A percentile compares a stretch with the other conserved stretches of the same genome.
These are phyloP conservation scores for Anastatus disparis DNA, from an alignment of 1,140 invertebrate genomes.

Conservation along the genomic window DNA sequence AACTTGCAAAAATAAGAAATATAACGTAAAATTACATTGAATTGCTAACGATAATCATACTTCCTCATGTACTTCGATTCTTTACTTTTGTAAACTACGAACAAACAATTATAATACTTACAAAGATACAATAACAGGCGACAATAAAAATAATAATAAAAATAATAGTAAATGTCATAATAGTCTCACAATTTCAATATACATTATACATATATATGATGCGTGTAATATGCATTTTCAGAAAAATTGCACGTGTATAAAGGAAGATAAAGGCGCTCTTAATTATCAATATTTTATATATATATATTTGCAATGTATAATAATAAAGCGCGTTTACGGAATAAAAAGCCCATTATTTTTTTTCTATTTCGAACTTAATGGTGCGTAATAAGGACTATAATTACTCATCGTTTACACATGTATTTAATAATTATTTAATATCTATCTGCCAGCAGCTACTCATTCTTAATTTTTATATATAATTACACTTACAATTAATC, in stretches of 20 bases:
- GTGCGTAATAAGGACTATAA: slow-evolving; percentile 15
- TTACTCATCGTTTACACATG: slow-evolving; percentile 27
- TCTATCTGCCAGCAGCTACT: slow-evolving; percentile 30
- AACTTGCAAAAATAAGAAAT: too few species aligned
- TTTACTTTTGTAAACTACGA: too few species aligned
- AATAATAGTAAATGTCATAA: slow-evolving; percentile 18
- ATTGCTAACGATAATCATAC: too few species aligned
- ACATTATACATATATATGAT: slow-evolving; percentile 19
- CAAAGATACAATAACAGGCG: neutral
- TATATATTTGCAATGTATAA: neutral
- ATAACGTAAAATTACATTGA: too few species aligned
- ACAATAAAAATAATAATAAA: slow-evolving; percentile 17
- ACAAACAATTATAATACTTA: slow-evolving; percentile 20
- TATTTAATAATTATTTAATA: slow-evolving; percentile 33
- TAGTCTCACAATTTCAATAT: slow-evolving; percentile 18
- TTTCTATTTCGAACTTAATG: slow-evolving; percentile 9
- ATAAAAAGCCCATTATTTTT: slow-evolving; percentile 4
- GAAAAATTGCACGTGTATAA: slow-evolving; percentile 34
- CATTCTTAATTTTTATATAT: slow-evolving; percentile 15
- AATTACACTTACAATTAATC: slow-evolving; percentile 32
- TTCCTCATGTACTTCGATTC: too few species aligned
- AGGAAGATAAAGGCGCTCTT: slow-evolving; percentile 18
- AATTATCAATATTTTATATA: neutral
- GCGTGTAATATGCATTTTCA: slow-evolving; percentile 16
- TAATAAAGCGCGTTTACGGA: neutral